phyloP scores from a whole-genome alignment of 2,888 invertebrate genomes.

The Tetragonula carbonaria region DNA sequence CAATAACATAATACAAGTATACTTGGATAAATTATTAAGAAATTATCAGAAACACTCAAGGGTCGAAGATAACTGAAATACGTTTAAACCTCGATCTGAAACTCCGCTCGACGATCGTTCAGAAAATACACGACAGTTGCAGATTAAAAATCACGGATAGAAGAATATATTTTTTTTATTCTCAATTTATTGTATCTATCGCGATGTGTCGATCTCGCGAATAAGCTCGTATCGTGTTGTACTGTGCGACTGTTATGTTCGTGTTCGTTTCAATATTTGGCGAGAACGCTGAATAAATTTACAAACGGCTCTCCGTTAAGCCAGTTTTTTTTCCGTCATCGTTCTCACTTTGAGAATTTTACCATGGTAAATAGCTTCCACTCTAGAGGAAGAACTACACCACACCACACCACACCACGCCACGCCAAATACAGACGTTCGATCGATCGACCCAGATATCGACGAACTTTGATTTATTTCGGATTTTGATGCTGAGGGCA shows the following conservation, averaged over 20 bases:
- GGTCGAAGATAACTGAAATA: no score
- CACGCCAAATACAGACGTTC: not conserved
- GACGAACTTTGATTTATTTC: conserved; percentile 22
- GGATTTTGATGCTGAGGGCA: not conserved
- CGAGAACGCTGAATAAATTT: not conserved
- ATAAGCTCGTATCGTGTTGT: not conserved
- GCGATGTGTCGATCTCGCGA: no score
- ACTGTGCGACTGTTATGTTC: not conserved
- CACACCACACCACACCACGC: no score
- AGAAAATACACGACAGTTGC: no score
- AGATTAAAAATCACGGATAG: no score
- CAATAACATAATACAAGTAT: no score
- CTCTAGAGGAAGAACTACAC: not conserved
- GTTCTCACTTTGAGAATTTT: not conserved
- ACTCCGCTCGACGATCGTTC: no score
- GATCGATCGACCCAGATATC: conserved; percentile 5
- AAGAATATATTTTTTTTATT: not conserved
- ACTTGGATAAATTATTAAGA: no score
- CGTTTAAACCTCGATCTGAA: no score
- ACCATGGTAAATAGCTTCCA: not conserved
- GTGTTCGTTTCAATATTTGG: not conserved
- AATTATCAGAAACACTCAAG: no score
- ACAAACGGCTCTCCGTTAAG: not conserved
- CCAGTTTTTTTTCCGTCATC: not conserved
- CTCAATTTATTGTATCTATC: not conserved